A percentile compares a stretch with the other conserved stretches of the same genome.
phyloP scores from a whole-genome alignment of 2,888 invertebrate genomes.

The Pristionchus entomophagus region DNA sequence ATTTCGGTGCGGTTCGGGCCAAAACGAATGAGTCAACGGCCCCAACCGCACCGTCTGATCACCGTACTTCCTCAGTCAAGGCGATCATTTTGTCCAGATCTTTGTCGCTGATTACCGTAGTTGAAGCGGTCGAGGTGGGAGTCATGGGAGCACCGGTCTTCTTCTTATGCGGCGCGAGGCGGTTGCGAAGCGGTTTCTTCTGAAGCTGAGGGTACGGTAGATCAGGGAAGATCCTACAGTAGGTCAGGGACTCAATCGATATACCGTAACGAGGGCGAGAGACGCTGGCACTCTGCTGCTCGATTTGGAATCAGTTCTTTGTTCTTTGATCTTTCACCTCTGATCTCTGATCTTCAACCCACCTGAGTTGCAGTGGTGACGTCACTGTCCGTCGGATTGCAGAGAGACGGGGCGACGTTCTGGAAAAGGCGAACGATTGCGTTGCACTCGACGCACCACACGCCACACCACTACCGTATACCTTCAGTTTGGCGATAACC shows the following conservation, averaged over 20 bases:
- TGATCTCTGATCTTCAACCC: neutral
- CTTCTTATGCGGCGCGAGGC: neutral
- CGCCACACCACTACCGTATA: constrained; percentile 29
- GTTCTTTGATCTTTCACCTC: neutral
- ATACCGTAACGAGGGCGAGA: neutral
- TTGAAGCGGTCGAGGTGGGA: neutral
- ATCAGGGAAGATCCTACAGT: no score
- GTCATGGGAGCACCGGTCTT: neutral
- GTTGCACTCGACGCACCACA: neutral
- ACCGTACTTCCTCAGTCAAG: neutral
- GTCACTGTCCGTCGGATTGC: neutral
- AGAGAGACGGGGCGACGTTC: constrained; percentile 17
- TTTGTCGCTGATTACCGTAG: constrained; percentile 35
- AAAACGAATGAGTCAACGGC: neutral
- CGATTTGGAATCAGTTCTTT: neutral
- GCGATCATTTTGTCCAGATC: neutral
- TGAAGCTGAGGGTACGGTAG: neutral
- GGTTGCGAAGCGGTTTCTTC: neutral
- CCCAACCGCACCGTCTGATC: neutral
- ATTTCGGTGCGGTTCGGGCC: constrained; percentile 9
- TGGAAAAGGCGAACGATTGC: neutral
- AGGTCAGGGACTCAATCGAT: neutral
- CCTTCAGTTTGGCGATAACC: constrained; percentile 29
- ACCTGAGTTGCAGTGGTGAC: neutral
- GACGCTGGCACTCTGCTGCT: neutral